Conservation (phyloP, 2,888 invertebrate species). For the Tetragonula carbonaria region DNA sequence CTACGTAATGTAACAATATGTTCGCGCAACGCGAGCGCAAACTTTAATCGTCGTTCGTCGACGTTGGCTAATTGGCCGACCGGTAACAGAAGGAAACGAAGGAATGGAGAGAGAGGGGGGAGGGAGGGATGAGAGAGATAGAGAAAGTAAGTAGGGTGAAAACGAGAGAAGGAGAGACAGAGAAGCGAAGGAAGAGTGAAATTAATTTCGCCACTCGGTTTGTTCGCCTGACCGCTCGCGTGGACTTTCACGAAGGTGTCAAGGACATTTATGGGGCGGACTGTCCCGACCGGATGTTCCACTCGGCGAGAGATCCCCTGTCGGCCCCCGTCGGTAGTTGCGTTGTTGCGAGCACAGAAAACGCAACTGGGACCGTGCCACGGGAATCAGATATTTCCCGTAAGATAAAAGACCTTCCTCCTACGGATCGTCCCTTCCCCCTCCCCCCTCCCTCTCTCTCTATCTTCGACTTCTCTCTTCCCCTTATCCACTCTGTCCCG, state of each 20-base stretch:
- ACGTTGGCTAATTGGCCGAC: conserved; percentile 12
- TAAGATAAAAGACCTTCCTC: conserved; percentile 71
- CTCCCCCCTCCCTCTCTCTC: neutral
- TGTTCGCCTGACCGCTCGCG: conserved; percentile 35
- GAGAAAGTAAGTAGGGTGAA: rapidly evolving
- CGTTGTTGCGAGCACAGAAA: conserved; percentile 9
- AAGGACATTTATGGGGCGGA: conserved; percentile 65
- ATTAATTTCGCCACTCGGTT: conserved; percentile 39
- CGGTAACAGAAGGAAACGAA: neutral
- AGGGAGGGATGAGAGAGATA: rapidly evolving
- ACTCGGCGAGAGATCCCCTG: conserved; percentile 57
- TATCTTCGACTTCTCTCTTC: neutral
- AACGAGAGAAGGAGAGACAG: neutral
- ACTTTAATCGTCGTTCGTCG: conserved; percentile 16
- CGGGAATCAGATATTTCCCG: conserved; percentile 75
- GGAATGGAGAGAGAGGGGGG: neutral
- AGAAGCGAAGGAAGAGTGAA: conserved; percentile 7
- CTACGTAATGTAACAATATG: neutral
- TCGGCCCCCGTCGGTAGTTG: conserved; percentile 52
- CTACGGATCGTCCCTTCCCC: too few relatives aligned
- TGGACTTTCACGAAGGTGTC: conserved; percentile 67
- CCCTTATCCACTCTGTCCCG: conserved; percentile 42
- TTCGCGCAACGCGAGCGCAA: neutral
- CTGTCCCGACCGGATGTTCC: conserved; percentile 73
- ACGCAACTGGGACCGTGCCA: conserved; percentile 33